Percentiles rank a stretch among this genome's conserved stretches.
Evolutionary conservation across 2,888 invertebrate species (phyloP).

Genomic region (Conomelus anceps): DNA sequence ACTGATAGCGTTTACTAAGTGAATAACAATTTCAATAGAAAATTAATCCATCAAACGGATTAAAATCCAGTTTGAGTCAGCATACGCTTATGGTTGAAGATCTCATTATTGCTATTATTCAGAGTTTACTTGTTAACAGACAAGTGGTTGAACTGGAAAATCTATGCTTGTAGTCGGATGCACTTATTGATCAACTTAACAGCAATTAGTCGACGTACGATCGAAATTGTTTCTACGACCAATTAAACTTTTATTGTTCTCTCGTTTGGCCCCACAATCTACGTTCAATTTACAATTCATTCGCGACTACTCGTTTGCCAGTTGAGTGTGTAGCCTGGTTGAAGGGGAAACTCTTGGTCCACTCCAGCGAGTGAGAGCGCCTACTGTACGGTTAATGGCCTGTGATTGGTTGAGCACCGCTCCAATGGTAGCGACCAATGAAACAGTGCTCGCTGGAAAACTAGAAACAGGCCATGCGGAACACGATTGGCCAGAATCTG

Average conservation of each 20-base stretch:
- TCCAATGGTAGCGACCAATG: too few species aligned
- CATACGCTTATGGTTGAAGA: background rate
- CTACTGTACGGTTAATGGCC: background rate
- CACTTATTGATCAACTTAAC: background rate
- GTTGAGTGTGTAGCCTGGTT: too few species aligned
- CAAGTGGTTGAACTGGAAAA: background rate
- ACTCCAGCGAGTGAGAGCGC: background rate
- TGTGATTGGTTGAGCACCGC: background rate
- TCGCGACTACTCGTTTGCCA: background rate
- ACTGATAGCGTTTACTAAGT: too few species aligned
- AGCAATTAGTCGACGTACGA: background rate
- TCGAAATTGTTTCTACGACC: background rate
- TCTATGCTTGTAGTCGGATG: background rate
- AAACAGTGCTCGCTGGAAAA: background rate
- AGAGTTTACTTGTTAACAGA: background rate
- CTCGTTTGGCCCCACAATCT: background rate
- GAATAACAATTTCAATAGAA: too few species aligned
- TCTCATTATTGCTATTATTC: background rate
- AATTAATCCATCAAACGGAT: background rate
- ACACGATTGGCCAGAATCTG: background rate
- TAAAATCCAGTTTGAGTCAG: background rate
- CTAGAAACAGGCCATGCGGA: background rate
- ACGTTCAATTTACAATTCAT: background rate
- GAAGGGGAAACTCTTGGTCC: background rate
- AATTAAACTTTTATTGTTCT: background rate